A percentile compares a stretch with the other conserved stretches of the same genome.
Conservation (phyloP, 2,888 invertebrate genomes). For the Hedya salicella region DNA sequence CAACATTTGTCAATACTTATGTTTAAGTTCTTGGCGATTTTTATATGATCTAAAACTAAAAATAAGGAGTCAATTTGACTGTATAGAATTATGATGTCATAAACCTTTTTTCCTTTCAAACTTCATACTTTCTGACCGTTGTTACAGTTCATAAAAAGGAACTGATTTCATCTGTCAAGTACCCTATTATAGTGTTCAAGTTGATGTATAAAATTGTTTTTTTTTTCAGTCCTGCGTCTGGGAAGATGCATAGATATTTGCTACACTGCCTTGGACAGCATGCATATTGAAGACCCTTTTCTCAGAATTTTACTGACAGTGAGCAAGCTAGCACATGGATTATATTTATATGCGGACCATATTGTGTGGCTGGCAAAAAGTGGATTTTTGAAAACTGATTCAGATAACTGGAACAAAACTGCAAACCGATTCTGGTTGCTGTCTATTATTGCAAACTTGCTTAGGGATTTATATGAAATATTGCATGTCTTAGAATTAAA, state of each 20-base stretch:
- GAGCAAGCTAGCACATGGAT: constrained; percentile 91
- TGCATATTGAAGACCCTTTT: constrained; percentile 89
- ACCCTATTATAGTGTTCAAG: too few relatives aligned
- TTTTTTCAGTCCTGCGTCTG: constrained; percentile 91
- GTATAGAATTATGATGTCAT: too few relatives aligned
- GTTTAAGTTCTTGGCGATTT: too few relatives aligned
- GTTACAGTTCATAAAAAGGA: too few relatives aligned
- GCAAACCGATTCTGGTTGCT: constrained; percentile 94
- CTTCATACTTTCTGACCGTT: too few relatives aligned
- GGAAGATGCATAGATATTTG: constrained; percentile 94
- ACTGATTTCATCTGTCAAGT: too few relatives aligned
- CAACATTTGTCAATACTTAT: too few relatives aligned
- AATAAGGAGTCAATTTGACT: too few relatives aligned
- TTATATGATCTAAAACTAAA: too few relatives aligned
- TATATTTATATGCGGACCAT: constrained; percentile 94
- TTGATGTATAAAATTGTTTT: constrained; percentile 7
- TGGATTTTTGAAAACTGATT: constrained; percentile 88
- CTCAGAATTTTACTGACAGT: constrained; percentile 90
- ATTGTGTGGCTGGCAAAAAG: constrained; percentile 93
- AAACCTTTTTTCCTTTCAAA: too few relatives aligned
- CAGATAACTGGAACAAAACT: constrained; percentile 89
- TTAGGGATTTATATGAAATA: constrained; percentile 94
- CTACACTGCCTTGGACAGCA: constrained; percentile 89
- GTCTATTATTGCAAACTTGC: constrained; percentile 91
- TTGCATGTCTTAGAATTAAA: constrained; percentile 84